Conservation (phyloP, 2,113 vertebrate genomes). For the Anhinga rufa region DNA sequence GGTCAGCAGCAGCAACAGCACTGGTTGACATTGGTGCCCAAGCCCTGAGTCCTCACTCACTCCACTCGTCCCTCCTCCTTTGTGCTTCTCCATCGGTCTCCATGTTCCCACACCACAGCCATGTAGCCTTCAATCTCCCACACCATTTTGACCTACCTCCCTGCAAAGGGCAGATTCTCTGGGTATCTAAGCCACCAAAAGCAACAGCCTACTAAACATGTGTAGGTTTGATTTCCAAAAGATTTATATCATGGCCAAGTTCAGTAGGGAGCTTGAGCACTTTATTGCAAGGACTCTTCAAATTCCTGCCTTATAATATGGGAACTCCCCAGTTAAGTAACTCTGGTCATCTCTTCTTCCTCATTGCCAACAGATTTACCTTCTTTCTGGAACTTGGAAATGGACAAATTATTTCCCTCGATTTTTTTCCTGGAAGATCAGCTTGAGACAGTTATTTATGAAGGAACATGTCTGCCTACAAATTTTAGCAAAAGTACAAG, state of each 20-base stretch:
- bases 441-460: not conserved
- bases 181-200: not conserved
- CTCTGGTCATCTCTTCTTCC: not conserved
- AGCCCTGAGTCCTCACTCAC: not conserved
- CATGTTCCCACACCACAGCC: not conserved
- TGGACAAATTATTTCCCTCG: not conserved
- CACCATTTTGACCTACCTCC: not conserved
- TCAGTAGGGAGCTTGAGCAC: not conserved
- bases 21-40: not conserved
- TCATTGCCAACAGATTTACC: not conserved
- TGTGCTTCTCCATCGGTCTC: rapidly evolving
- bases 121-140: not conserved
- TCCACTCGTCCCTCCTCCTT: not conserved
- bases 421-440: not conserved
- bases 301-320: not conserved
- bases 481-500: not conserved
- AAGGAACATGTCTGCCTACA: not conserved
- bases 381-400: not conserved
- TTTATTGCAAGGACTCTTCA: not conserved
- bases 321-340: not conserved
- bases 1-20: rapidly evolving
- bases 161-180: not conserved
- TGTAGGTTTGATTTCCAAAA: not conserved
- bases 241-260: not conserved
- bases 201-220: not conserved